Conservation (phyloP, 53 echinoderm and acorn worm species). For the Crossaster papposus region DNA sequence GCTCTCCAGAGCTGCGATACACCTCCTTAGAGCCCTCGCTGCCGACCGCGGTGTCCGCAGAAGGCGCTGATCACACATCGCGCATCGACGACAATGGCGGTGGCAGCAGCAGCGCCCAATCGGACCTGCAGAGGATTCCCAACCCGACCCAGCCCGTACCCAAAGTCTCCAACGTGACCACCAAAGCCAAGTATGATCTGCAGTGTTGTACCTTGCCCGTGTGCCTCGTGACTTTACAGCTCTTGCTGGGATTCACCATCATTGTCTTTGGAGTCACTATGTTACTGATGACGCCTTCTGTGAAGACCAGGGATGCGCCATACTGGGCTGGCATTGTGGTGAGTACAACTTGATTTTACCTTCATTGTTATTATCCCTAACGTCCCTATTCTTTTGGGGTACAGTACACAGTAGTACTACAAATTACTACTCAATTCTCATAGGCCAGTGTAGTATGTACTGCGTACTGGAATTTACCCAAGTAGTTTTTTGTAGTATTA, state of each 20-base stretch:
- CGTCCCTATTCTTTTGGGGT: too few species aligned
- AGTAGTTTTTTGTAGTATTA: too few species aligned
- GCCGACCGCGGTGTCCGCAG: slow-evolving; percentile 3
- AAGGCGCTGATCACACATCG: slow-evolving; percentile 13
- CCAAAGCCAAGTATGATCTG: slow-evolving; percentile 79
- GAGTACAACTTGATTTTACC: slow-evolving; percentile 42
- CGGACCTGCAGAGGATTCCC: slow-evolving; percentile 59
- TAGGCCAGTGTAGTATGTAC: too few species aligned
- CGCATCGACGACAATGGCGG: background rate
- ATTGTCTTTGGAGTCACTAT: slow-evolving; percentile 96
- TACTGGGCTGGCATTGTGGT: slow-evolving; percentile 99
- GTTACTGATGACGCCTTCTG: slow-evolving; percentile 91
- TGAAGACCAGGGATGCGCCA: slow-evolving; percentile 94
- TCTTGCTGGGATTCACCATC: slow-evolving; percentile 88
- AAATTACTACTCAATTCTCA: too few species aligned
- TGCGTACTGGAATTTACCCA: too few species aligned
- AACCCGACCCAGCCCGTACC: slow-evolving; percentile 69
- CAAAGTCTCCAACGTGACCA: slow-evolving; percentile 58
- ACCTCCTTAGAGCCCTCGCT: slow-evolving; percentile 56
- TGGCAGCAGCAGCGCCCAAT: slow-evolving; percentile 52
- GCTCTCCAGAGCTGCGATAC: slow-evolving; percentile 92
- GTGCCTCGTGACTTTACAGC: slow-evolving; percentile 92
- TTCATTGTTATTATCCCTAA: background rate
- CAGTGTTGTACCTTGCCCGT: slow-evolving; percentile 97
- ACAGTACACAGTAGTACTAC: too few species aligned